Evolutionary conservation across 1,140 invertebrate genomes (phyloP), one percentile per base, ranked within the genome.

Genomic region (Epicauta chinensis): DNA sequence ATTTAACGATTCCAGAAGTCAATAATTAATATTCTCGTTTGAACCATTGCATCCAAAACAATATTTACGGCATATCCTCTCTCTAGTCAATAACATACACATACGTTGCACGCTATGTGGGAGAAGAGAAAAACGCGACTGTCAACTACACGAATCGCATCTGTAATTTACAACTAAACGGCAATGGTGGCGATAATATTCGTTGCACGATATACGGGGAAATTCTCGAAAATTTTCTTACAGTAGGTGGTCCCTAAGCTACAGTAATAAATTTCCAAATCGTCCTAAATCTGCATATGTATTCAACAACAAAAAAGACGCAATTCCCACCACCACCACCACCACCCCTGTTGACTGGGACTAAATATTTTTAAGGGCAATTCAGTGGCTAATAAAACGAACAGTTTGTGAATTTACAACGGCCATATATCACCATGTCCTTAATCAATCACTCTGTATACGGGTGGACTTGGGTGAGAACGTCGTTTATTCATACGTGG

Each of bases 371-470:
- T 49, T 49, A 40, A 49, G 46, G 46, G 46, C 46, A 40, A 39
- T 49, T 49, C 46, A 36, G 46, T 32, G 46, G 46, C 46, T 49
- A 49, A 49, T 49, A 49, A 49, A 49, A 49, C 46, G 46, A 49
- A 40, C 46, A 40, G 46, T 49, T 49, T 49, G 23, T 49, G 46
- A 49, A 49, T 49, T 49, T 49, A 49, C 46, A 49, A 30, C 46
- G 36, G 31, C 17, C 46, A 49, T 49, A 49, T 49, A 49, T 49
- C 46, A 49, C 40, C 10, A 31, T 37, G 46, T 49, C 46, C 36
- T 49, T 49, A 49, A 49, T 49, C 46, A 49, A 49, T 49, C 46
- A 49, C 46, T 36, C 16, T 13, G 32, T 4, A 11, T 11, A 36
- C n/a, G 37, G n/a, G 35, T 14, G 46, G 37, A 49, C 30, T 30